These are phyloP conservation scores for Yponomeuta malinellus DNA, from an alignment of 2,888 invertebrate genomes.

Conservation along the genomic window DNA sequence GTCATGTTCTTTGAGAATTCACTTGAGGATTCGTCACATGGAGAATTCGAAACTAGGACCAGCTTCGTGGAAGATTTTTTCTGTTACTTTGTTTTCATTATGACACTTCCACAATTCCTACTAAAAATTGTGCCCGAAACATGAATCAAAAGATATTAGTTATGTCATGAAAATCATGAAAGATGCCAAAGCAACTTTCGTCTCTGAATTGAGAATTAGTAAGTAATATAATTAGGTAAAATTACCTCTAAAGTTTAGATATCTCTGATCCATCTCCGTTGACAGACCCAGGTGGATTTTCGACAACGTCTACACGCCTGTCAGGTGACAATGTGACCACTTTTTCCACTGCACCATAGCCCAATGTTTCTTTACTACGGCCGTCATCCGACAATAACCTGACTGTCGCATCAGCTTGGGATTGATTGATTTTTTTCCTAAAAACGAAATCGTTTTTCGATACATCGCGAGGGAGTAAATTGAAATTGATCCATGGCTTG, in stretches of 20 bases:
- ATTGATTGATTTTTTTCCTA: conserved; percentile 68
- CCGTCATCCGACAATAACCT: conserved; percentile 55
- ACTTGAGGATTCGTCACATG: not conserved
- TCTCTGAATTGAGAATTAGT: too few relatives aligned
- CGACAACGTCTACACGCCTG: conserved; percentile 35
- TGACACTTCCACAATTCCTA: not conserved
- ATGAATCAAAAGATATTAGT: too few relatives aligned
- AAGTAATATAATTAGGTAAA: too few relatives aligned
- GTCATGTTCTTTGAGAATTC: not conserved
- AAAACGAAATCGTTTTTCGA: conserved; percentile 34
- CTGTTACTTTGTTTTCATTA: not conserved
- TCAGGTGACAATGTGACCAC: conserved; percentile 55
- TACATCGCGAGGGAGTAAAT: conserved; percentile 44
- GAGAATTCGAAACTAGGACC: not conserved
- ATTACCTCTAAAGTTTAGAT: conserved; percentile 30
- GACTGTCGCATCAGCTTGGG: conserved; percentile 59
- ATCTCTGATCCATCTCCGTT: conserved; percentile 35
- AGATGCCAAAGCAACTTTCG: too few relatives aligned
- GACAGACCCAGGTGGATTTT: conserved; percentile 35
- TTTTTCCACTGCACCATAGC: conserved; percentile 43
- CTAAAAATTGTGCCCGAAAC: too few relatives aligned
- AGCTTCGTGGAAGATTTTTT: not conserved
- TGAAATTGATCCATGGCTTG: conserved; percentile 46
- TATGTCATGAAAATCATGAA: too few relatives aligned
- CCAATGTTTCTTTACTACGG: conserved; percentile 61